phyloP scores from a whole-genome alignment of 2,113 vertebrate species.

The Scortum barcoo region DNA sequence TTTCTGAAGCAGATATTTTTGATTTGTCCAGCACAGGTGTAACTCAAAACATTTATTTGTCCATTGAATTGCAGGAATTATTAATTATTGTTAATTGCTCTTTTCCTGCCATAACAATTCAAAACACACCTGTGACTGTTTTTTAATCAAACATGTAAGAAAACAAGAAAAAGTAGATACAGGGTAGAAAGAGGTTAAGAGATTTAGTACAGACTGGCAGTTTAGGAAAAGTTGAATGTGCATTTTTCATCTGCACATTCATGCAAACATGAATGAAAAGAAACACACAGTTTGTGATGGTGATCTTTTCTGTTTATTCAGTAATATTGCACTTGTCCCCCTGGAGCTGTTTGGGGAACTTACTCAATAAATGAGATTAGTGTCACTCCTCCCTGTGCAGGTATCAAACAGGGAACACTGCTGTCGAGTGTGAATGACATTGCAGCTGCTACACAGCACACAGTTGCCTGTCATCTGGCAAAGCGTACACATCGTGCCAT shows the following conservation, averaged over 20 bases:
- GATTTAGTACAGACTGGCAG: no score
- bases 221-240: no score
- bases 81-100: neutral
- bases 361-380: neutral
- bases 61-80: neutral
- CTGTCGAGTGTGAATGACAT: constrained; percentile 90
- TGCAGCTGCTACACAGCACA: constrained; percentile 90
- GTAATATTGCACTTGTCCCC: neutral
- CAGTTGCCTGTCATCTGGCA: constrained; percentile 86
- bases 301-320: neutral
- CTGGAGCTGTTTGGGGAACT: neutral
- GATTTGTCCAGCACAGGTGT: neutral
- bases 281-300: neutral
- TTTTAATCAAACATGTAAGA: no score
- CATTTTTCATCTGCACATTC: neutral
- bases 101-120: no score
- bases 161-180: no score
- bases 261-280: neutral
- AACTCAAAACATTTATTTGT: neutral
- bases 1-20: neutral
- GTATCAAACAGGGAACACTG: constrained; percentile 86
- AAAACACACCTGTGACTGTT: no score
- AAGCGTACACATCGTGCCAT: constrained; percentile 91
- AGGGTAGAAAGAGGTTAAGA: no score
- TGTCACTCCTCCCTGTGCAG: constrained; percentile 75